Evolutionary conservation across 2,888 invertebrate genomes (phyloP).

Genomic region (Drosophila paranaensis): DNA sequence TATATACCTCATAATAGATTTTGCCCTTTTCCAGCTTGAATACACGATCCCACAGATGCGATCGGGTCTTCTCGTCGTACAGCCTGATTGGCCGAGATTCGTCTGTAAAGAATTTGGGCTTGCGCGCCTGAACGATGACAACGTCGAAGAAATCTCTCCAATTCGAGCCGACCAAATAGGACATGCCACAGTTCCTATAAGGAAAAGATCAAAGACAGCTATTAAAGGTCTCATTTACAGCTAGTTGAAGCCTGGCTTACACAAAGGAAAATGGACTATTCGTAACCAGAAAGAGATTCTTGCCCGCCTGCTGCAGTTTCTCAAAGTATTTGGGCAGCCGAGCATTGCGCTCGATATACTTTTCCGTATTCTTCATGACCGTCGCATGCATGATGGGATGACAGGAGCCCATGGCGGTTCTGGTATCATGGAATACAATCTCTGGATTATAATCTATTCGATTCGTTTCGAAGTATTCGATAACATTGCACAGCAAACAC

Average conservation of each 20-base stretch:
- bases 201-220: accelerated
- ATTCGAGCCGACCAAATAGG: slow-evolving; percentile 92
- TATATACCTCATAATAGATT: slow-evolving; percentile 94
- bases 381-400: slow-evolving; percentile 95
- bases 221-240: neutral
- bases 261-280: slow-evolving; percentile 98
- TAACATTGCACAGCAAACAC: slow-evolving; percentile 96
- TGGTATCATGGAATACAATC: slow-evolving; percentile 96
- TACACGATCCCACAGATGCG: slow-evolving; percentile 96
- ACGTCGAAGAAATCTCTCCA: slow-evolving; percentile 98
- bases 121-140: slow-evolving; percentile 96
- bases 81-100: slow-evolving; percentile 95
- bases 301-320: slow-evolving; percentile 89
- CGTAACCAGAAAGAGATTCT: slow-evolving; percentile 97
- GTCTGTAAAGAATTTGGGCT: slow-evolving; percentile 98
- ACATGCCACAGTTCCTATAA: slow-evolving; percentile 96
- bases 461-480: slow-evolving; percentile 95
- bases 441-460: slow-evolving; percentile 97
- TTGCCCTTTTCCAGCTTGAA: slow-evolving; percentile 93
- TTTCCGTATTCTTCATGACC: slow-evolving; percentile 92
- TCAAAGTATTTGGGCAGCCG: slow-evolving; percentile 91
- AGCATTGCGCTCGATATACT: slow-evolving; percentile 92
- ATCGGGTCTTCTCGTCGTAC: slow-evolving; percentile 92
- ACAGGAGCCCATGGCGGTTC: slow-evolving; percentile 94
- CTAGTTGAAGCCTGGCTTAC: slow-evolving; percentile 86